Base-by-base conservation (phyloP, 1,140 invertebrate species). In the Pseudomyrmex flavicornis region DNA sequence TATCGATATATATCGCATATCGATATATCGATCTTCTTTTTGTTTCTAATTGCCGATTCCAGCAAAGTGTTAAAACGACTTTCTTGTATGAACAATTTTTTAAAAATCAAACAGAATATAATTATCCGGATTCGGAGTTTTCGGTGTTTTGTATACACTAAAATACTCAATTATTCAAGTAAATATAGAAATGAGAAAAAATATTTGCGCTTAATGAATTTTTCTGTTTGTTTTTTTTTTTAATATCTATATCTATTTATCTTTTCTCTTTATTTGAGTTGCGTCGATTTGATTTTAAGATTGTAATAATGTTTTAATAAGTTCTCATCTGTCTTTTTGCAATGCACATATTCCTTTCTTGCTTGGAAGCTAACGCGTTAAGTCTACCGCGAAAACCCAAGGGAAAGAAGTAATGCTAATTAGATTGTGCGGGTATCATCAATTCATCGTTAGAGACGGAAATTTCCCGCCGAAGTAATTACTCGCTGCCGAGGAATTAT, bases 381-480 rank as follows among this genome's bases (percentile, higher is more conserved):
- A 80, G 66, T 80, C 66, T 48, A 48, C 66, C 44, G 22, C 66
- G 46, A 77, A 79, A 80, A 48, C 22, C 46, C 22, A 13, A 17
- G 26, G 61, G 77, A 68, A 70, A 62, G 75, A 69, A 54, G 56
- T 44, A 75, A 26, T 58, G 63, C 54, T 82, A 88, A 88, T 87
- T 85, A 84, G 73, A 69, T 87, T 85, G 80, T 20, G 48, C 74
- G 86, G 59, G 70, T 86, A 87, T 84, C 80, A 84, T 84, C 85
- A 86, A 87, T 88, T 88, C 85, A 63, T 84, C 86, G 85, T 79
- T 73, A 84, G 65, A 84, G 69, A 75, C 73, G 85, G 86, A 87
- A 87, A 88, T 88, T 87, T 87, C 86, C 54, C 72, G 58, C 70
- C 80, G 56, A 63, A 58, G 50, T 88, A 84, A 88, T 88, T 88